Percentiles rank a stretch among this genome's conserved stretches.
phyloP scores from a whole-genome alignment of 2,888 invertebrate species.

The Lamellibrachia satsuma region DNA sequence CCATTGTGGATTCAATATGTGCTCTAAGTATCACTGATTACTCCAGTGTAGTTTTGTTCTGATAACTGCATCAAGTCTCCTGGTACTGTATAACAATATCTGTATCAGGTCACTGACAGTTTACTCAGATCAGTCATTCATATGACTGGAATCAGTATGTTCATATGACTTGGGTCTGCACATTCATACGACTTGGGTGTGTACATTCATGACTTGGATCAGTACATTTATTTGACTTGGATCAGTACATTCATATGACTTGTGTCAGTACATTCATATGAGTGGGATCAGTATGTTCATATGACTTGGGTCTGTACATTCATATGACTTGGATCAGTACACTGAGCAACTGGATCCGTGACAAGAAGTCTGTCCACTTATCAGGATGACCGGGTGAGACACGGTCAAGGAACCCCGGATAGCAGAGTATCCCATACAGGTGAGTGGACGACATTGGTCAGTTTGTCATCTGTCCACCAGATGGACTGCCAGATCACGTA shows the following conservation, averaged over 20 bases:
- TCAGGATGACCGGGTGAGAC: neutral
- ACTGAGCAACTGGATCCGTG: neutral
- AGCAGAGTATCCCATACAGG: neutral
- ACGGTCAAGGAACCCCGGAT: neutral
- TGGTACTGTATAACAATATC: too few relatives aligned
- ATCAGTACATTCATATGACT: neutral
- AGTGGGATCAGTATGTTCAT: neutral
- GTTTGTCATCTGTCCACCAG: neutral
- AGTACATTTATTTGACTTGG: neutral
- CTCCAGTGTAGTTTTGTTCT: neutral
- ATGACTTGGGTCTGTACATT: too few relatives aligned
- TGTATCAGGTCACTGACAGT: too few relatives aligned
- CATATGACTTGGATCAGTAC: neutral
- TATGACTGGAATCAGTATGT: neutral
- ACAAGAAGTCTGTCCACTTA: neutral
- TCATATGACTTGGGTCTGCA: too few relatives aligned
- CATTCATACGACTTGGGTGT: neutral
- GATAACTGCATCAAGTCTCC: neutral
- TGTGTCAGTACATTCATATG: neutral
- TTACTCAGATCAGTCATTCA: too few relatives aligned
- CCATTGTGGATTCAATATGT: neutral
- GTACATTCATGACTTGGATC: neutral
- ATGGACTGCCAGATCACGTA: neutral
- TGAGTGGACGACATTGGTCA: neutral
- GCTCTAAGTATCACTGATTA: neutral